Evolutionary conservation across 2,113 vertebrate genomes (phyloP), one percentile per base, ranked within the genome.

Genomic region (Tenebrosternarchus preto): DNA sequence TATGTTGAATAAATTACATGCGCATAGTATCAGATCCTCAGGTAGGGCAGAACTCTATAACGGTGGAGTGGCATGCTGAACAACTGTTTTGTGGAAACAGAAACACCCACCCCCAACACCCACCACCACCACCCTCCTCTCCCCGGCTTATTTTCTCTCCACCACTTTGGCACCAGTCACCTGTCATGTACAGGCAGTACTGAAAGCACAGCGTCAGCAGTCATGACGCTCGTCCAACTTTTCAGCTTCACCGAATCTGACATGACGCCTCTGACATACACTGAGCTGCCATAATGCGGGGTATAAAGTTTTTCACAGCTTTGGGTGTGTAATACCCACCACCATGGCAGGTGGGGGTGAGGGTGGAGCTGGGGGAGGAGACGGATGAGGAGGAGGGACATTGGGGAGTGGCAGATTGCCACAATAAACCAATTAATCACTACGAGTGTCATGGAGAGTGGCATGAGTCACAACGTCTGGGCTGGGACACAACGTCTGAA

Each of bases 121-220:
- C 77, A 20, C 43, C 67, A 22, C n/a, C n/a, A n/a, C n/a, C n/a
- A n/a, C n/a, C n/a, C n/a, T n/a, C n/a, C n/a, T n/a, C n/a, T n/a
- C n/a, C n/a, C n/a, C n/a, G n/a, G n/a, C n/a, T n/a, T n/a, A n/a
- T n/a, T n/a, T n/a, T n/a, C n/a, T n/a, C n/a, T n/a, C n/a, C n/a
- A 36, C n/a, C 73, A 77, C 70, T 67, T 46, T 56, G 60, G 53
- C 53, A 73, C 77, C 71, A 77, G 80, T 57, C 69, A 82, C 61
- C 77, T 83, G 79, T 83, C 82, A 81, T 56, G 33, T 56, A 19
- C 53, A 61, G 70, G 8, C 33, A 22, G 8, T n/a, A 24, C 59
- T 70, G 55, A 81, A 81, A 82, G 60, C 76, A 73, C 78, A 46
- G 63, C 70, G 73, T 84, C 82, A 84, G 85, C 82, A 80, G 64